Conservation (phyloP, 2,797 vertebrate genomes). For the Cossypha heuglini region DNA sequence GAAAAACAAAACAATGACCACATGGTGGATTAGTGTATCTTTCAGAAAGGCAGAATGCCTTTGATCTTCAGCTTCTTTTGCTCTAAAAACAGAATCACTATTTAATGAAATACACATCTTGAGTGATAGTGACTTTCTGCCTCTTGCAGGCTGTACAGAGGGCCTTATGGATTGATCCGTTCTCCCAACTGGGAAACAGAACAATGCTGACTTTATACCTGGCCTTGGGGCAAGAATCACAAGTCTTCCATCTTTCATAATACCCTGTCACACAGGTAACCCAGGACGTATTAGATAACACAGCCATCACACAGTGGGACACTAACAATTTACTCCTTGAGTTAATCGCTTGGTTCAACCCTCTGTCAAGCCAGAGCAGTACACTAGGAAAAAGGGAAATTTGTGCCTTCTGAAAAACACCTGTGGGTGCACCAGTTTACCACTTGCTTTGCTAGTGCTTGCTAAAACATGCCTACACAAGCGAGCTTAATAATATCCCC, state of each 20-base stretch:
- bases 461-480: background rate
- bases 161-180: background rate
- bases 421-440: background rate
- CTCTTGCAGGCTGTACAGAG: background rate
- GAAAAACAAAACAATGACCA: background rate
- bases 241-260: background rate
- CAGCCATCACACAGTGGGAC: background rate
- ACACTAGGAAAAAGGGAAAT: background rate
- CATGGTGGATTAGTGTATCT: background rate
- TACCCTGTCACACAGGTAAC: background rate
- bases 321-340: background rate
- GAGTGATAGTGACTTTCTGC: background rate
- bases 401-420: background rate
- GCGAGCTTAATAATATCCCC: background rate
- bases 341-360: background rate
- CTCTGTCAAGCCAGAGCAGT: background rate
- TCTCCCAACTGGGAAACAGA: rapidly evolving
- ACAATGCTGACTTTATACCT: background rate
- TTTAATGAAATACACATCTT: background rate
- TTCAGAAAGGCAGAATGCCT: background rate
- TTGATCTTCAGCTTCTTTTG: background rate
- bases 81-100: background rate
- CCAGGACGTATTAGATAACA: background rate
- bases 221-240: background rate
- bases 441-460: background rate